phyloP scores from a whole-genome alignment of 2,888 invertebrate species.

The Cheilosia scutellata region DNA sequence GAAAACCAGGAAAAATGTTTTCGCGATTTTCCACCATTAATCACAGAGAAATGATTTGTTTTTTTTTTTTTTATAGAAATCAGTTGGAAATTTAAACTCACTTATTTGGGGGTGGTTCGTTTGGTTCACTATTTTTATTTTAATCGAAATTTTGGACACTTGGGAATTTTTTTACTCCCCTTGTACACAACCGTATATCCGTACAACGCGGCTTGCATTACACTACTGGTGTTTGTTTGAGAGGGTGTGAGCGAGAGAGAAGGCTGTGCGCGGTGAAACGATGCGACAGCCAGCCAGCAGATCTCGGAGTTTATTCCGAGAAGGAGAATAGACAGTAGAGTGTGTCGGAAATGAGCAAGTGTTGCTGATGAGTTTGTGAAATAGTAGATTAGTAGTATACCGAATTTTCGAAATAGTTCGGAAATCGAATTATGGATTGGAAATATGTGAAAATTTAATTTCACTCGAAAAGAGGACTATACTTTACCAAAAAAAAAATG shows the following conservation, averaged over 20 bases:
- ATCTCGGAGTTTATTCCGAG: too few relatives aligned
- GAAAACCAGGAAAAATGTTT: slow-evolving; percentile 19
- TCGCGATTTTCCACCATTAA: slow-evolving; percentile 11
- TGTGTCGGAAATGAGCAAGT: too few relatives aligned
- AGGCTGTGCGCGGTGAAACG: slow-evolving; percentile 13
- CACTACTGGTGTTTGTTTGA: slow-evolving; percentile 21
- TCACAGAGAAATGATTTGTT: background rate
- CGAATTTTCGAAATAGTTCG: too few relatives aligned
- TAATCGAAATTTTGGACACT: background rate
- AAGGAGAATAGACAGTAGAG: too few relatives aligned
- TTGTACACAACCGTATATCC: slow-evolving; percentile 16
- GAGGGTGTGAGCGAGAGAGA: slow-evolving; percentile 20
- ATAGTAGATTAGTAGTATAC: too few relatives aligned
- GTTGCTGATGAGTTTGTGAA: too few relatives aligned
- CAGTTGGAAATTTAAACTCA: slow-evolving; percentile 1
- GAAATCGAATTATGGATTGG: too few relatives aligned
- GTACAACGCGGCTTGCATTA: slow-evolving; percentile 40
- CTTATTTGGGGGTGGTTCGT: slow-evolving; percentile 8
- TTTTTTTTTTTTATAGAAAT: background rate
- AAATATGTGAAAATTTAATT: too few relatives aligned
- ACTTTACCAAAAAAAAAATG: too few relatives aligned
- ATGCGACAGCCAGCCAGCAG: too few relatives aligned
- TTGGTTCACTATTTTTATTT: slow-evolving; percentile 3
- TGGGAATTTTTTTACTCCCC: background rate
- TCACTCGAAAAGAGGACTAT: too few relatives aligned